Evolutionary conservation across 2,113 vertebrate genomes (phyloP).

Genomic region (Aleadryas rufinucha): DNA sequence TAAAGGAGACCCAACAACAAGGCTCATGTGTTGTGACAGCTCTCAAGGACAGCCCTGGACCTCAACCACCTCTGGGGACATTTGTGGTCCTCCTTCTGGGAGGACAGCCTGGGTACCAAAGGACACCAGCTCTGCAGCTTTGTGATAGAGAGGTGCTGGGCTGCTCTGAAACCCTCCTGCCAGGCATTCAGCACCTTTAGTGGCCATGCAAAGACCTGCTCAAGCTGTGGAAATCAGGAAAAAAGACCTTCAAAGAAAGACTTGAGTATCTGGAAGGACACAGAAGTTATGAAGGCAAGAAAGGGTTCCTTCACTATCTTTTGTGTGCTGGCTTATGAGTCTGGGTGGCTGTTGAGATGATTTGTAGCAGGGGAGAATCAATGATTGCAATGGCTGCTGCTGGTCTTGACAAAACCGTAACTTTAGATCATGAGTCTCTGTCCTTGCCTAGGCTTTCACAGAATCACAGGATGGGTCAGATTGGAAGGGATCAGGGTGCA

Average conservation of each 20-base stretch:
- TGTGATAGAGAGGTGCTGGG: not conserved
- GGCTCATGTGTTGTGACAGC: not conserved
- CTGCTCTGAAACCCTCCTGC: not conserved
- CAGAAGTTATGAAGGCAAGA: not conserved
- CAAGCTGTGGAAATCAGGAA: not conserved
- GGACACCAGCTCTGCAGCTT: not conserved
- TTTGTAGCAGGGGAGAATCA: not conserved
- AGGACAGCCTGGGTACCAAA: not conserved
- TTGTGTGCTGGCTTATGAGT: not conserved
- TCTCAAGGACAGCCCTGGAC: not conserved
- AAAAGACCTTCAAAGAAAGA: not conserved
- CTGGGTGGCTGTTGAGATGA: not conserved
- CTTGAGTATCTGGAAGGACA: not conserved
- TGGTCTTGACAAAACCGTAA: not conserved
- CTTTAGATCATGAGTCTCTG: not conserved
- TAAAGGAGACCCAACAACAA: accelerated
- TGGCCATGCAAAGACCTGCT: not conserved
- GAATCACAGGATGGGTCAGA: not conserved
- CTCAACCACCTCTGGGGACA: not conserved
- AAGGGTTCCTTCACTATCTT: not conserved
- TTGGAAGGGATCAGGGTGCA: not conserved
- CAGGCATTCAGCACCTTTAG: not conserved
- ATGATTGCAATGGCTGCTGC: not conserved
- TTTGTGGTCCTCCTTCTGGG: accelerated
- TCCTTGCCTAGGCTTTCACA: not conserved